Evolutionary conservation across 1,140 invertebrate species (phyloP), one percentile per base, ranked within the genome.

Genomic region (Zaprionus vittiger): DNA sequence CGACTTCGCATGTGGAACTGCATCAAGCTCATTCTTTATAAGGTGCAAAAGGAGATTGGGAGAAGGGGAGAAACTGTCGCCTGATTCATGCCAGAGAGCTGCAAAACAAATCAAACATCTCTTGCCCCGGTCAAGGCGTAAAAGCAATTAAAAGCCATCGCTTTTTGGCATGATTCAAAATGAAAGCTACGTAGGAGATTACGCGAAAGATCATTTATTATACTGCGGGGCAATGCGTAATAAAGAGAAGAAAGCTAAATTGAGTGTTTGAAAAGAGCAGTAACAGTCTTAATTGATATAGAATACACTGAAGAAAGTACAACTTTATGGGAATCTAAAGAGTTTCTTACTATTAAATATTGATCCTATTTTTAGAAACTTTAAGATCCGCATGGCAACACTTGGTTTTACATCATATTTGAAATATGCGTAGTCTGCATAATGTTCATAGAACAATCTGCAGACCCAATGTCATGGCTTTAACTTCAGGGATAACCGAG

Each of bases 11-110:
- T 70, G 57, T 63, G 67, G 57, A 55, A 74, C 66, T 74, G 57
- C 72, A 69, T 74, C 69, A 74, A 74, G 72, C 73, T 57, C 59
- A 52, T 62, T 74, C 68, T 73, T 73, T 73, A 66, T 60, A 67
- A 52, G 31, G 54, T 9, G 9, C 9, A 11, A 9, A 2, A 34
- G 31, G 2, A 34, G 9, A 34, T 3, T 0, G 9, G 31, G 31
- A 11, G 31, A 3, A 7, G 9, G 31, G 31, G 4, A 11, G 31
- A 9, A 3, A 34, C 55, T 70, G 66, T 70, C 59, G 59, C 62
- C 66, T 75, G 73, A 75, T 75, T 75, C 73, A 75, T 75, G n/a
- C n/a, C 41, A 15, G 12, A 5, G 37, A 38, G 37, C 37, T 38
- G 37, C 37, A 2, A 22, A 49, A 47, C 14, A 55, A 34, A 44